phyloP scores from a whole-genome alignment of 1,140 invertebrate species.

The Brachionus sp. region DNA sequence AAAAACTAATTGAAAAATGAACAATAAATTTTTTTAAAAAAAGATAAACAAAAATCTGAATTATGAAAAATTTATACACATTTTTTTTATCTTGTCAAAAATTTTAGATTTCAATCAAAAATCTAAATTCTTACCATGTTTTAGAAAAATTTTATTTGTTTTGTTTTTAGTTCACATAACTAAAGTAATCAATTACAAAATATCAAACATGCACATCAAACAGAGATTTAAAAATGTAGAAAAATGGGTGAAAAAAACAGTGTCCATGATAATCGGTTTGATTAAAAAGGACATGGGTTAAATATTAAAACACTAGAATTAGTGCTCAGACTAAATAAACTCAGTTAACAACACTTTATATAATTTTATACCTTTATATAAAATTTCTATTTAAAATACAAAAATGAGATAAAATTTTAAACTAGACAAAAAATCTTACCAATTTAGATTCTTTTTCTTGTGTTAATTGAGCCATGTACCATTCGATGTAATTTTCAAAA shows the following conservation, averaged over 20 bases:
- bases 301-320: slow-evolving; percentile 1
- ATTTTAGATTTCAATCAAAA: too few species aligned
- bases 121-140: too few species aligned
- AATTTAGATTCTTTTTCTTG: slow-evolving; percentile 38
- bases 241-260: not conserved
- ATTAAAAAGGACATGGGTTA: slow-evolving; percentile 2
- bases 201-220: not conserved
- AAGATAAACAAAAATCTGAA: too few species aligned
- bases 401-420: not conserved
- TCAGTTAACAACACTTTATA: not conserved
- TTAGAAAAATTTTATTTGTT: too few species aligned
- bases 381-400: not conserved
- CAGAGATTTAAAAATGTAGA: not conserved
- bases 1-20: too few species aligned
- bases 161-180: not conserved
- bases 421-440: not conserved
- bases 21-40: too few species aligned
- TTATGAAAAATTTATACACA: too few species aligned
- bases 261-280: not conserved
- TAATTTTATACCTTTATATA: slow-evolving; percentile 23
- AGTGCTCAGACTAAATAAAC: not conserved
- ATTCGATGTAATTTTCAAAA: not conserved
- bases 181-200: not conserved
- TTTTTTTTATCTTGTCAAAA: too few species aligned
- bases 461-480: slow-evolving; percentile 33